These are phyloP conservation scores for Pantherophis vulpinus DNA, from an alignment of 2,797 vertebrate genomes.

Conservation along the genomic window DNA sequence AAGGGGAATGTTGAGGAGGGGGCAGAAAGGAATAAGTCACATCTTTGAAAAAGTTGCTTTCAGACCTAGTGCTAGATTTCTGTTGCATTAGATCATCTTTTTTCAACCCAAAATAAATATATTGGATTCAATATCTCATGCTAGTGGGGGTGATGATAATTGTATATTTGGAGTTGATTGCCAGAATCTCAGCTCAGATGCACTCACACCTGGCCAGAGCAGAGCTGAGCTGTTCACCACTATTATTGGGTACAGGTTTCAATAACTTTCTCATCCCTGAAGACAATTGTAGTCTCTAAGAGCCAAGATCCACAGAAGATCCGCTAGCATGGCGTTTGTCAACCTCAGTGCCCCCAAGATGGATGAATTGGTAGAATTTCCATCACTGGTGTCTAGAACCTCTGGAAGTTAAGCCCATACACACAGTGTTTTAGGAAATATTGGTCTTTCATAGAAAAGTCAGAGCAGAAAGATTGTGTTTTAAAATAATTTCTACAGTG, in stretches of 20 bases:
- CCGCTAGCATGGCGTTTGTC: not conserved
- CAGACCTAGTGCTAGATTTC: not conserved
- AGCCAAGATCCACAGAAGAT: not conserved
- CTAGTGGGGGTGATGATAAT: not conserved
- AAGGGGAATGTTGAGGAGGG: no score
- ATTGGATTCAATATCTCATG: not conserved
- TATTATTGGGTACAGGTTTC: not conserved
- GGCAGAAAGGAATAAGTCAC: not conserved
- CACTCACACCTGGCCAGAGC: not conserved
- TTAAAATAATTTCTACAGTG: not conserved
- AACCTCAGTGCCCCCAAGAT: not conserved
- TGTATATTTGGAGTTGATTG: not conserved
- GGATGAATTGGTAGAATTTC: not conserved
- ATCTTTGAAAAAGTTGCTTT: not conserved
- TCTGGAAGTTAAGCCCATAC: not conserved
- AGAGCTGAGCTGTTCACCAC: not conserved
- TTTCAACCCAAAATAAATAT: not conserved
- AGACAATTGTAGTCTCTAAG: not conserved
- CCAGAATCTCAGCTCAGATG: not conserved
- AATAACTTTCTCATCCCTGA: not conserved
- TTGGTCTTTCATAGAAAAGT: not conserved
- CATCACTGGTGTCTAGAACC: not conserved
- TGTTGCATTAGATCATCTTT: not conserved
- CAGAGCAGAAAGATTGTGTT: not conserved
- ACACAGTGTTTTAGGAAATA: not conserved